Base-by-base conservation (phyloP, 2,113 vertebrate species). In the Beaufortia kweichowensis region DNA sequence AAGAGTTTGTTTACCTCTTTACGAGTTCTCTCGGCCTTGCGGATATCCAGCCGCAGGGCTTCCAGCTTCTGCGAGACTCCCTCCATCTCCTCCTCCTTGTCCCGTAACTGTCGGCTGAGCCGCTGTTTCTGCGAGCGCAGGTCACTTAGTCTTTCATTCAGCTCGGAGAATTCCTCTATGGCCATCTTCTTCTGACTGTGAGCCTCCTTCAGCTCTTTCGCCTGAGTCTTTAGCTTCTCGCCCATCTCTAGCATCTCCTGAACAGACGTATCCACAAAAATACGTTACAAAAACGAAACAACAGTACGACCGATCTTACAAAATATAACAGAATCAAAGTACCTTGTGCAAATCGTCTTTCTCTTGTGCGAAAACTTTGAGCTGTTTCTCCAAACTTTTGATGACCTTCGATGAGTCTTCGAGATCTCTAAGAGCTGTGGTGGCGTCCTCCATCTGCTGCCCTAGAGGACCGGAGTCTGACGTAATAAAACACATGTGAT, bases 31-130 rank as follows among this genome's bases (percentile, higher is more conserved):
- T 99, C 97, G 24, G 94, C 94, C 91, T 93, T 98, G 88, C 97
- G 97, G 85, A 98, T 93, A 84, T 99, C 96, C 87, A 97, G 93
- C 82, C 93, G 94, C 75, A 98, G 92, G 82, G 89, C 92, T 90
- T 99, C 97, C 81, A 95, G 86, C 87, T 96, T 98, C 88, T 98
- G 96, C 78, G 88, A 90, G 84, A 95, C 91, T 80, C 91, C 93
- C 91, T 98, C 97, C 87, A 94, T 94, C 90, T 98, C 97, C 87
- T 99, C 97, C 88, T 98, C 97, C 85, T 98, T 98, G 93, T 99
- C 96, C 53, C 95, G 94, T 85, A 98, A 89, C 87, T 98, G 97
- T 69, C 97, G 95, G 83, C 90, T 86, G 82, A 99, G 92, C 81
- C 96, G 96, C 91, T 99, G 97, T 88, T 98, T 98, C 88, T 95